Conservation (phyloP, 2,797 vertebrate genomes). For the Cercopithecus petaurista region DNA sequence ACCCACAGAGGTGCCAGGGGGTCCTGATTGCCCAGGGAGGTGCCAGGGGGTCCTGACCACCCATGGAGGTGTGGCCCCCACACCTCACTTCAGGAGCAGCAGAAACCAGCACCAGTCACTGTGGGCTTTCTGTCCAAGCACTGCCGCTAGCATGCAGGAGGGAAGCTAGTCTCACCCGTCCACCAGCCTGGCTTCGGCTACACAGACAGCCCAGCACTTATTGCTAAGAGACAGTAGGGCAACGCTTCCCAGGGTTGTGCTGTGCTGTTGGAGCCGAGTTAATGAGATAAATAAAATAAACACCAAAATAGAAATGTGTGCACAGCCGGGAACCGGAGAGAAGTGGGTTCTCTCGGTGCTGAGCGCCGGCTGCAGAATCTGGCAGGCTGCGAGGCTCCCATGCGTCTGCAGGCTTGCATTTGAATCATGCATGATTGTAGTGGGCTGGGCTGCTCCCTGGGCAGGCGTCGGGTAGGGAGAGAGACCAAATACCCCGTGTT, state of each 20-base stretch:
- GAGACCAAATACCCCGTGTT: accelerated
- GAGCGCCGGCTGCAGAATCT: not conserved
- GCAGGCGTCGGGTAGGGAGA: not conserved
- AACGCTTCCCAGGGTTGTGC: accelerated
- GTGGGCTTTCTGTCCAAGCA: not conserved
- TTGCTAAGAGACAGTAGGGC: not conserved
- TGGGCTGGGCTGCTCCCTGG: not conserved
- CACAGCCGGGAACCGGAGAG: not conserved
- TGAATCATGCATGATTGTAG: accelerated
- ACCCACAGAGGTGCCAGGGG: not conserved
- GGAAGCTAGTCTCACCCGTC: accelerated
- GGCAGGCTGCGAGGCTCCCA: accelerated
- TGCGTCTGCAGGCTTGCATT: not conserved
- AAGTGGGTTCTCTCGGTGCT: not conserved
- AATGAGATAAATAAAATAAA: not conserved
- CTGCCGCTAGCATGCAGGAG: accelerated
- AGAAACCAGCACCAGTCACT: accelerated
- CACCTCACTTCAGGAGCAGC: not conserved
- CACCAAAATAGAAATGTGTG: not conserved
- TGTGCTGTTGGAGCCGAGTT: not conserved
- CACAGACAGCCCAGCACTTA: not conserved
- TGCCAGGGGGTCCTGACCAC: accelerated
- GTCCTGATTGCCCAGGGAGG: not conserved
- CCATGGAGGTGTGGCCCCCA: not conserved
- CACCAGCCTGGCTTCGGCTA: accelerated